Evolutionary conservation across 2,888 invertebrate species (phyloP).

Genomic region (Epirrita christyi): DNA sequence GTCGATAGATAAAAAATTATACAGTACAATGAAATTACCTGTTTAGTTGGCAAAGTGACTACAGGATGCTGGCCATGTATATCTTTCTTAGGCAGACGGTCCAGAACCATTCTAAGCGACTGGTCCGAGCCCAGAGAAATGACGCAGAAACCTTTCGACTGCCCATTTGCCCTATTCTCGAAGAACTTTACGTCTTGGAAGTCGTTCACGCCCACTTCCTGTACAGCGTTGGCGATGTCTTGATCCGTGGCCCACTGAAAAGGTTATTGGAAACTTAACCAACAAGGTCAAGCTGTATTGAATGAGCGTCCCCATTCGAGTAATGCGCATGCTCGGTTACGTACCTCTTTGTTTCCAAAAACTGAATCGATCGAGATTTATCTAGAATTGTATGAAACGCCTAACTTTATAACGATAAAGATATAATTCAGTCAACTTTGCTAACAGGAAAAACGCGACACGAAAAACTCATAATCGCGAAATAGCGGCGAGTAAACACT

Average conservation of each 20-base stretch:
- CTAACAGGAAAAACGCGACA: neutral
- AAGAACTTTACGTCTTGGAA: slow-evolving; percentile 99
- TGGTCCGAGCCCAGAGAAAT: slow-evolving; percentile 96
- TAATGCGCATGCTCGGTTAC: slow-evolving; percentile 40
- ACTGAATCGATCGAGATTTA: slow-evolving; percentile 15
- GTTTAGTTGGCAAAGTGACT: slow-evolving; percentile 97
- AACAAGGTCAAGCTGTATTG: slow-evolving; percentile 42
- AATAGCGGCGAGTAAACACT: neutral
- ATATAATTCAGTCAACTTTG: neutral
- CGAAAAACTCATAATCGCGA: neutral
- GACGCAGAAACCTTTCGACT: slow-evolving; percentile 99
- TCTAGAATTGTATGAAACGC: slow-evolving; percentile 5
- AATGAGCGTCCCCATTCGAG: slow-evolving; percentile 34
- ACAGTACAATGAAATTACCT: no score
- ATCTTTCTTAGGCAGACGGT: slow-evolving; percentile 97
- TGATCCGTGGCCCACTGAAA: slow-evolving; percentile 99
- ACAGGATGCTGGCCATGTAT: slow-evolving; percentile 98
- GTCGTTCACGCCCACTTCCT: slow-evolving; percentile 94
- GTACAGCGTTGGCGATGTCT: slow-evolving; percentile 96
- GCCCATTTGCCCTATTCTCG: slow-evolving; percentile 99
- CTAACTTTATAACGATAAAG: slow-evolving; percentile 10
- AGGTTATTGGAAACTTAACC: slow-evolving; percentile 68
- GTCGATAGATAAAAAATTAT: no score
- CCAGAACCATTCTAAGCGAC: slow-evolving; percentile 95
- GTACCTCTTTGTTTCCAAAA: slow-evolving; percentile 44